Evolutionary conservation across 35 echinoderm and acorn worm species (phyloP), one percentile per base, ranked within the genome.

Genomic region (Lytechinus pictus): DNA sequence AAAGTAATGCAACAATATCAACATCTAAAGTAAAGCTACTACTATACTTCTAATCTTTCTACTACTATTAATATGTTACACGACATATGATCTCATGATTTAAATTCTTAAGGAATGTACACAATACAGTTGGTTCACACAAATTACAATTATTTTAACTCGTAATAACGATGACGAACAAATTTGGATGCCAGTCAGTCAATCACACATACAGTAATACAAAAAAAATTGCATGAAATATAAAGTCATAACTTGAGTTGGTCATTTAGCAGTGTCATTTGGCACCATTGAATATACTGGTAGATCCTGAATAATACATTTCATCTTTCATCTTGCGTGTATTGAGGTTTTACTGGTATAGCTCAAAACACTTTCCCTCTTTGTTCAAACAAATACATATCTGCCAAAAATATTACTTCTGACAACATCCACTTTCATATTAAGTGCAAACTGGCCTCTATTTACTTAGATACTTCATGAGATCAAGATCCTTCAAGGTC

Each of bases 401-500:
- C 66, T 1, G n/a, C 1, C 61, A 16, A 71, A 71, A 4, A 24
- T 66, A 71, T 79, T 3, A 24, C 6, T 79, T 79, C 19, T 27
- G 3, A 24, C 2, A 79, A 79, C 21, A 24, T 24, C 66, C 14
- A 16, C 33, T 44, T 44, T 44, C 1, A 44, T 44, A 44, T 44
- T 44, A 44, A 44, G 33, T 44, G 33, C 2, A 44, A 44, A 44
- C 33, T 44, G 33, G 33, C 33, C 33, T 44, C 33, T 79, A 94
- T 79, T 55, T 97, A 52, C 51, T 97, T 89, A 94, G 97, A 95
- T 99, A 97, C 95, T 97, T 91, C 53, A 99, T 94, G 28, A 99
- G 89, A 95, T 98, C 95, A 71, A 97, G 86, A 51, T 99, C 97
- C 61, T 91, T 61, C 52, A 99, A 96, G 94, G 95, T 96, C 52